phyloP scores from a whole-genome alignment of 2,113 vertebrate genomes.

The Prionailurus viverrinus region DNA sequence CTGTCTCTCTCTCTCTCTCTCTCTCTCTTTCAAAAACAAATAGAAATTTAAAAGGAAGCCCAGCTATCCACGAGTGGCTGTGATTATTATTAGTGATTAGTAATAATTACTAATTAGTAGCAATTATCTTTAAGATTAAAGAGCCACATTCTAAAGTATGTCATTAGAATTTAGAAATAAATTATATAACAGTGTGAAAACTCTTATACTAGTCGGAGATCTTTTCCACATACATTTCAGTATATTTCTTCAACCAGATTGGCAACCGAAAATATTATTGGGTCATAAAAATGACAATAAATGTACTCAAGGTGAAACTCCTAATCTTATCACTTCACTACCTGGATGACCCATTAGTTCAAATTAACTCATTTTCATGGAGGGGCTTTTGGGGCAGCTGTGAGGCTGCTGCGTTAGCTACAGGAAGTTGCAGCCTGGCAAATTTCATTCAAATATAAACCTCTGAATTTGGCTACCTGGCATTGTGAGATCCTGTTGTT shows the following conservation, averaged over 20 bases:
- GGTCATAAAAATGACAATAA: constrained; percentile 78
- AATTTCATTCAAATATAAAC: constrained; percentile 93
- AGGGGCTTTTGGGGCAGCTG: constrained; percentile 85
- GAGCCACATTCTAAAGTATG: background rate
- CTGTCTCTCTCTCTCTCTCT: too few species aligned
- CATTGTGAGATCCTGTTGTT: constrained; percentile 88
- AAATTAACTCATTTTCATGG: constrained; percentile 87
- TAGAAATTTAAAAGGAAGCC: background rate
- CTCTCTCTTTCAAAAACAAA: too few species aligned
- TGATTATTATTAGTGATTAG: background rate
- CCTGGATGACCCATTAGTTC: constrained; percentile 71
- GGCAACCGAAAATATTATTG: constrained; percentile 67
- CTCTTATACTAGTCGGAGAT: background rate
- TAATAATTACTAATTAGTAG: background rate
- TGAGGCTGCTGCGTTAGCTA: constrained; percentile 73
- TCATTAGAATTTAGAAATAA: constrained; percentile 15
- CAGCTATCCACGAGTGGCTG: background rate
- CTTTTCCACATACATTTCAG: constrained; percentile 12
- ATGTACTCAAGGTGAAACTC: constrained; percentile 56
- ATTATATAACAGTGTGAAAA: background rate
- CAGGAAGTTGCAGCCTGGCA: constrained; percentile 89
- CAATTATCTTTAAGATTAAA: constrained; percentile 57
- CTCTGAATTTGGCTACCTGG: constrained; percentile 91
- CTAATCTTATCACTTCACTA: constrained; percentile 73
- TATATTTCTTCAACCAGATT: constrained; percentile 40